phyloP scores from a whole-genome alignment of 2,797 vertebrate species.

The Darevskia mixta region DNA sequence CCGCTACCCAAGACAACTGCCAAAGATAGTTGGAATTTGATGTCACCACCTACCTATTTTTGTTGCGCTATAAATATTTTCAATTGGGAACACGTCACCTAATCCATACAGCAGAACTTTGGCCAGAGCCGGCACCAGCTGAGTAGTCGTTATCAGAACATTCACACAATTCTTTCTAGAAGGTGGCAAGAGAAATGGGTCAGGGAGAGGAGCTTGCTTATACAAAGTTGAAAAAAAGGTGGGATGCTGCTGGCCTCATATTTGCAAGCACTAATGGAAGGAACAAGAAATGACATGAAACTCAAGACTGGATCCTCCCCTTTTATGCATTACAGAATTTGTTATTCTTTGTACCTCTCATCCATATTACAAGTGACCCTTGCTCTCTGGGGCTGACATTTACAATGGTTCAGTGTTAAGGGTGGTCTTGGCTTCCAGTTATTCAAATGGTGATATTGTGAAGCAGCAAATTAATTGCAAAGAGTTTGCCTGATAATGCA shows the following conservation, averaged over 20 bases:
- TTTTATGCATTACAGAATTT: neutral
- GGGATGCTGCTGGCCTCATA: neutral
- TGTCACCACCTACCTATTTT: slow-evolving; percentile 89
- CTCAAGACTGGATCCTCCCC: neutral
- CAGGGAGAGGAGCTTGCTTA: neutral
- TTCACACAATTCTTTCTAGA: slow-evolving; percentile 95
- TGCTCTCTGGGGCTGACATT: neutral
- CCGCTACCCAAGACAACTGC: neutral
- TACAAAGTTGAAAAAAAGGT: rapidly evolving
- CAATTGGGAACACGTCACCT: slow-evolving; percentile 94
- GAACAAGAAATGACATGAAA: neutral
- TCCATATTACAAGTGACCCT: too few relatives aligned
- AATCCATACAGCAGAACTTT: slow-evolving; percentile 97
- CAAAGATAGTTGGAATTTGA: neutral
- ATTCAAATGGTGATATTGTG: neutral
- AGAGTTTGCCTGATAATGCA: neutral
- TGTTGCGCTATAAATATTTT: slow-evolving; percentile 99
- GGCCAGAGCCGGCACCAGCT: slow-evolving; percentile 96
- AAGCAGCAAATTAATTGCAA: neutral
- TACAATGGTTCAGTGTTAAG: neutral
- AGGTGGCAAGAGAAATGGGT: slow-evolving; percentile 46
- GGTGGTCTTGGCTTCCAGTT: neutral
- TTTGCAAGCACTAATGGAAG: neutral
- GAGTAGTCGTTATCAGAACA: slow-evolving; percentile 96
- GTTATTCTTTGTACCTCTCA: too few relatives aligned